Base-by-base conservation (phyloP, 2,113 vertebrate genomes). In the Poecile atricapillus region DNA sequence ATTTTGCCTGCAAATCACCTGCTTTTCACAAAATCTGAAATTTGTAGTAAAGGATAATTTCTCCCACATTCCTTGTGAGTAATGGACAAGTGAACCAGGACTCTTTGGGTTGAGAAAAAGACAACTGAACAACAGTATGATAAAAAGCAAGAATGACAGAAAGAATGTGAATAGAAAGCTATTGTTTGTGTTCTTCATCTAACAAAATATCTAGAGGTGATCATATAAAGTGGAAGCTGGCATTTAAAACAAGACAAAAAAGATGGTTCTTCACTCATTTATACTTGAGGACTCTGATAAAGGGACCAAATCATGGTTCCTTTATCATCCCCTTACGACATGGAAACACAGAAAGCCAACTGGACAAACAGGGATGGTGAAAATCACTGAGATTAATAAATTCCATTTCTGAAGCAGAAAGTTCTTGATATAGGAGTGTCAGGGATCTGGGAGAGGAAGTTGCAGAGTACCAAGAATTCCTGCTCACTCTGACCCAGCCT, bases 321-420 rank as follows among this genome's bases (percentile, higher is more conserved):
- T 39, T 39, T 39, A 39, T 39, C 39, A 39, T 39, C 39, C 39
- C 39, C 12, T 39, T 39, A 39, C 79, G 56, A 60, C 13, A 15
- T 0, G 1, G 24, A 52, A 0, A 1, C 10, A 46, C 39, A 68
- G 73, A 73, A 71, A 50, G 13, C 0, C 7, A 41, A 1, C 4
- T 21, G 22, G 23, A 47, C 4, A 60, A 81, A 49, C 3, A 30
- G 16, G 10, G 9, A 74, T 77, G 65, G 41, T 67, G 33, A 59
- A 64, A 2, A 30, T 49, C 56, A 25, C 15, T 30, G 16, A 79
- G 18, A 64, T 13, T 44, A 50, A 68, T n/a, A 62, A 70, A 88
- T 24, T 70, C n/a, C 50, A 75, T 15, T 3, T 55, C 39, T 46
- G 49, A 68, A 76, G 7, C 0, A 3, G 37, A 17, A 90, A 87